A percentile compares a stretch with the other conserved stretches of the same genome.
Evolutionary conservation across 2,113 vertebrate genomes (phyloP).

Genomic region (Saguinus midas): DNA sequence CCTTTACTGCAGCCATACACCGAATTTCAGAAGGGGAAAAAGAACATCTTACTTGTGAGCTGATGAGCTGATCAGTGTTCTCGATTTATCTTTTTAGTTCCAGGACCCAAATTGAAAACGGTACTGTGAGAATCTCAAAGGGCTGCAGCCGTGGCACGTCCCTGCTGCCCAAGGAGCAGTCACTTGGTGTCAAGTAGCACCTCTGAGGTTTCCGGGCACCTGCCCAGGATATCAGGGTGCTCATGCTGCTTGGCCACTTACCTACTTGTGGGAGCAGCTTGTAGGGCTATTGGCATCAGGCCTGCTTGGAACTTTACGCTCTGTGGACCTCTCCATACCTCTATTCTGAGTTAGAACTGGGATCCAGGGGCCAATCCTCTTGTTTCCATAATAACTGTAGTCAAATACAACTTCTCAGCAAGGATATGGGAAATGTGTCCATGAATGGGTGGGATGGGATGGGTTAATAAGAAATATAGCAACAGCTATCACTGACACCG

Average conservation of each 20-base stretch:
- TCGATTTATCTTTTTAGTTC: conserved; percentile 55
- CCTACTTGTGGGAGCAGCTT: not conserved
- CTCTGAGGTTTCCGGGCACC: not conserved
- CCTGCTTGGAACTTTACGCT: not conserved
- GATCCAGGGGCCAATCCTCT: not conserved
- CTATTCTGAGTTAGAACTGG: not conserved
- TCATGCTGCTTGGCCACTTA: not conserved
- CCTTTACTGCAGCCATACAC: not conserved
- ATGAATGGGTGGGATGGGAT: not conserved
- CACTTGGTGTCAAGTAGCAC: not conserved
- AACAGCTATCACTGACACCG: not conserved
- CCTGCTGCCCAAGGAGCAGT: not conserved
- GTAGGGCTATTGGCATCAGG: no score
- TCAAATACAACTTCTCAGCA: not conserved
- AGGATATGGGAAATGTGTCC: not conserved
- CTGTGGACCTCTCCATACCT: not conserved
- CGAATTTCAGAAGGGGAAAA: conserved; percentile 44
- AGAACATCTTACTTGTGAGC: not conserved
- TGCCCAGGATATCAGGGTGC: not conserved
- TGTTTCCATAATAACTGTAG: not conserved
- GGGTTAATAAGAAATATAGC: not conserved
- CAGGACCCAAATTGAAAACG: conserved; percentile 49
- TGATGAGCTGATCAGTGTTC: conserved; percentile 51
- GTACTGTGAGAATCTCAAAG: conserved; percentile 31
- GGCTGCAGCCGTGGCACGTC: not conserved